Base-by-base conservation (phyloP, 2,113 vertebrate genomes). In the Lepisosteus oculatus region DNA sequence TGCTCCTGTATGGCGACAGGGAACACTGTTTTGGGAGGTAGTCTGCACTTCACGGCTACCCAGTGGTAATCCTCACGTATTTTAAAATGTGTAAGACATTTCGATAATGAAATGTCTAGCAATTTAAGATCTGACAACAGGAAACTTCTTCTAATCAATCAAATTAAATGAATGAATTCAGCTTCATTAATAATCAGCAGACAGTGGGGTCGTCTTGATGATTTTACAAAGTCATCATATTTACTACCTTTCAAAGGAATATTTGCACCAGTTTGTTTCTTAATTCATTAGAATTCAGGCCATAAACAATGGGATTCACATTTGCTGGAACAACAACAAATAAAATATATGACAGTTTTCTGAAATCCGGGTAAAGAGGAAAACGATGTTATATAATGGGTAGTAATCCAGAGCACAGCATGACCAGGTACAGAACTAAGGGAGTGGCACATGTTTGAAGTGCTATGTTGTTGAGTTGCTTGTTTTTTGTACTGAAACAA, bases 231-330 rank as follows among this genome's bases (percentile, higher is more conserved):
- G 17, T 29, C 17, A 29, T 29, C 17, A 29, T 29, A 29, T 29
- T 29, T 29, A 29, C 17, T 29, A 29, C 43, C 71, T 79, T 85
- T 71, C 64, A 73, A 14, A 54, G 15, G 5, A 86, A 42, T 64
- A 77, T 72, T 71, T 84, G 72, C 3, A 54, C 14, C 57, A 87
- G 83, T 76, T 72, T 85, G 55, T 74, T 12, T 43, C 79, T 69
- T 42, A 87, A 74, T 13, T 74, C 72, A 44, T 9, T 83, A 42
- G 74, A 84, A 64, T 86, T 80, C 70, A 86, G 68, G 0, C 79
- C 85, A 75, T 85, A 87, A 69, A 87, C 85, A 14, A 87, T 44
- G 14, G 84, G 85, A 75, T 87, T 87, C 12, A 86, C 76, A 78
- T 81, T 82, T 41, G 80, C 83, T 9, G 85, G 85, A 9, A 86